Base-by-base conservation (phyloP, 2,888 invertebrate genomes). In the Omphaloscelis lunosa region DNA sequence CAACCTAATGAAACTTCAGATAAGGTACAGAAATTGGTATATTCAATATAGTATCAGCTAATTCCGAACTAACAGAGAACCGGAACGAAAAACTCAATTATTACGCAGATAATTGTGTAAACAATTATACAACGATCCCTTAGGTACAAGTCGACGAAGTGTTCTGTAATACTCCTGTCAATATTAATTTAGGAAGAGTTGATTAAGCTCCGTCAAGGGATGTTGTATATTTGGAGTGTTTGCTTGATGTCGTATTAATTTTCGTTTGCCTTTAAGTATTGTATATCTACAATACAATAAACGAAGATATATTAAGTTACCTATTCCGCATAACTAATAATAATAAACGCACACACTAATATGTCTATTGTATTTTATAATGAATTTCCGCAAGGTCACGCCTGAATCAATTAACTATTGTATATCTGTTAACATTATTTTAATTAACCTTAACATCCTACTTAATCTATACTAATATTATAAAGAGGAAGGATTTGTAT, bases 181-280 rank as follows among this genome's bases (percentile, higher is more conserved):
- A 91, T 91, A 91, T 90, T 90, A 89, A 90, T 90, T 88, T 88
- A 86, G 85, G 84, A 87, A 85, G 87, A 90, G 84, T 90, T 91
- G 89, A 91, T 91, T 90, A 90, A 84, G 66, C 56, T 34, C 61
- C 77, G 73, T 75, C 72, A 41, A 75, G 80, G 84, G 83, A 66
- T 75, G 75, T 79, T 86, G 88, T 82, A 45, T 77, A 29, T 48
- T 75, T 23, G 6, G 29, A 65, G 56, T 59, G 39, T 80, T 83
- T 76, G 41, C 23, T 67, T 72, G 72, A 77, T 82, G 75, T 59
- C 59, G 17, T 79, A 71, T 65, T 70, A 69, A 80, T 76, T 79
- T 34, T 78, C 39, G 51, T 76, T 79, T 53, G 58, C 72, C 70
- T 72, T 61, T 62, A 67, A 66, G 65, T 15, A 17, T 23, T n/a